Conservation (phyloP, 2,888 invertebrate species). For the Chirona hameri region DNA sequence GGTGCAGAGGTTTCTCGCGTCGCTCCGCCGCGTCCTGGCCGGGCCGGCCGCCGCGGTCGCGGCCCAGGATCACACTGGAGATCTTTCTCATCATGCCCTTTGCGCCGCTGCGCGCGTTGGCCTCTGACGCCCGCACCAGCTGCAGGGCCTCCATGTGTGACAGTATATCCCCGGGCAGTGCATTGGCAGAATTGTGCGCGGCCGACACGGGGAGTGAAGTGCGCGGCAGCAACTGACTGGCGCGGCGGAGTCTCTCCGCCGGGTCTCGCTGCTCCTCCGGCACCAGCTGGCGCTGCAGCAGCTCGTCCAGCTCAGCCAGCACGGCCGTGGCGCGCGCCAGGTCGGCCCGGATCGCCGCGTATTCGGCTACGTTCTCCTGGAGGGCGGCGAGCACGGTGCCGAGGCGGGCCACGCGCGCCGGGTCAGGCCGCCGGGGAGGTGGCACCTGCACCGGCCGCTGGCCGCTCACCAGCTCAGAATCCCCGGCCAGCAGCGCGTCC, state of each 20-base stretch:
- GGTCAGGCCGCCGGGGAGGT: neutral
- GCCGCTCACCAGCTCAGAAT: neutral
- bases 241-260: neutral
- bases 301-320: neutral
- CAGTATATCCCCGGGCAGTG: neutral
- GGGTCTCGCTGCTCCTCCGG: neutral
- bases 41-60: neutral
- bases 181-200: neutral
- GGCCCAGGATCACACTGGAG: neutral
- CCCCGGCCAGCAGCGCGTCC: neutral
- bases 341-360: neutral
- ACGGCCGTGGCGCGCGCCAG: neutral
- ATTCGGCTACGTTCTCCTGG: conserved; percentile 22
- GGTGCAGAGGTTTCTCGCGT: neutral
- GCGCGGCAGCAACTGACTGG: conserved; percentile 2
- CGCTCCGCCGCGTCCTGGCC: neutral
- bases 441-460: neutral
- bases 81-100: neutral
- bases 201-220: neutral
- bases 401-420: neutral
- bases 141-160: neutral
- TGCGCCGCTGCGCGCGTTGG: neutral
- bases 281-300: neutral
- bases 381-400: neutral
- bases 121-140: neutral